Conservation (phyloP, 92 coral and sea anemone genomes). For the Montipora capitata region DNA sequence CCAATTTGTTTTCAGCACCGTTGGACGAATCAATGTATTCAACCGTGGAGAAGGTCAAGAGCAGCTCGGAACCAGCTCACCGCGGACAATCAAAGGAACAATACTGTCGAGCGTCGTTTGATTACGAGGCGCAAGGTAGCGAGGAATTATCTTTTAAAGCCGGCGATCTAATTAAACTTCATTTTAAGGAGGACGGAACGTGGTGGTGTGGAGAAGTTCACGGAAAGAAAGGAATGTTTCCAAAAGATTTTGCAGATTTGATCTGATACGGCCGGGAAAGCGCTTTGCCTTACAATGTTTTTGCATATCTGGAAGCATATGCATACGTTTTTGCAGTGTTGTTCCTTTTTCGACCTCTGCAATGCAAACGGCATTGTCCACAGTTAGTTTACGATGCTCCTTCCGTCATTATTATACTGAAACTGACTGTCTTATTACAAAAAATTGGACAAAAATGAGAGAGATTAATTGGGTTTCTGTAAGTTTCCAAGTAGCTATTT, state of each 20-base stretch:
- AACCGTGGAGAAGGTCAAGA: constrained; percentile 55
- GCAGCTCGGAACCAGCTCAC: not conserved
- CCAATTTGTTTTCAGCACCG: constrained; percentile 17
- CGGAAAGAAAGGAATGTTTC: constrained; percentile 96
- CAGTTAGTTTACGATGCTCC: too few relatives aligned
- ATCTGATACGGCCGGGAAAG: not conserved
- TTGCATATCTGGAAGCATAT: too few relatives aligned
- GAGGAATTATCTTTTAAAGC: constrained; percentile 89
- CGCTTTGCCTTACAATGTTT: not conserved
- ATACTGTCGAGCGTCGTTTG: constrained; percentile 80
- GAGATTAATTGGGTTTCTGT: too few relatives aligned
- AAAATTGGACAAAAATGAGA: too few relatives aligned
- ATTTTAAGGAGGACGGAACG: constrained; percentile 74
- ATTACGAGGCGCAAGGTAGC: constrained; percentile 89
- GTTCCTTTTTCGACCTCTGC: too few relatives aligned
- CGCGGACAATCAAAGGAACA: constrained; percentile 46
- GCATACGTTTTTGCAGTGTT: too few relatives aligned
- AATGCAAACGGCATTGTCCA: too few relatives aligned
- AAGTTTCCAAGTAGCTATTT: too few relatives aligned
- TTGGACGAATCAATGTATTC: constrained; percentile 78
- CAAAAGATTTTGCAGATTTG: constrained; percentile 75
- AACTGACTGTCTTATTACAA: too few relatives aligned
- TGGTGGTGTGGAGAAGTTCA: constrained; percentile 96
- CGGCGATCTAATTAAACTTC: constrained; percentile 81
- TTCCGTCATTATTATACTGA: too few relatives aligned